Evolutionary conservation across 2,888 invertebrate genomes (phyloP).

Genomic region (Cheilosia pagana): DNA sequence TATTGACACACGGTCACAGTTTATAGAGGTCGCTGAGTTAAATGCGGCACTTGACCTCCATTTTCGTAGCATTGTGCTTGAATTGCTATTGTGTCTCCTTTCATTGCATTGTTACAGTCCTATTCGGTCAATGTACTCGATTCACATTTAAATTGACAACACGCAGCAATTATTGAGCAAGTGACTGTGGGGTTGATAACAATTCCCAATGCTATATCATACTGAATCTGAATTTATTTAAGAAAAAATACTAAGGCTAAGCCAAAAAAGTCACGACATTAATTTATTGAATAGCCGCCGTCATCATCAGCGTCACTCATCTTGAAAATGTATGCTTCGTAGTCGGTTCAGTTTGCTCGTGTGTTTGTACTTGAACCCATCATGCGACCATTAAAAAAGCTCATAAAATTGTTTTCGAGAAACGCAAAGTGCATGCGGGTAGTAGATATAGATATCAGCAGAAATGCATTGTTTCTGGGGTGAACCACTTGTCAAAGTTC

Average conservation of each 20-base stretch:
- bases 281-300: slow-evolving; percentile 10
- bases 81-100: no score
- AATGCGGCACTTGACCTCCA: no score
- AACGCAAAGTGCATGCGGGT: slow-evolving; percentile 38
- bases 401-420: slow-evolving; percentile 60
- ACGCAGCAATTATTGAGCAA: slow-evolving; percentile 14
- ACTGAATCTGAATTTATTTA: slow-evolving; percentile 18
- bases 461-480: slow-evolving; percentile 1
- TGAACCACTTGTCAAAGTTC: slow-evolving; percentile 70
- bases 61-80: no score
- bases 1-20: no score
- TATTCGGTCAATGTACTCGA: slow-evolving; percentile 11
- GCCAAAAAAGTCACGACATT: slow-evolving; percentile 42
- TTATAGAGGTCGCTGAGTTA: no score
- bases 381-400: slow-evolving; percentile 52
- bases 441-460: not conserved
- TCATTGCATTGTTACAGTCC: not conserved
- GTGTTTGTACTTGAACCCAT: slow-evolving; percentile 56
- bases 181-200: slow-evolving; percentile 13
- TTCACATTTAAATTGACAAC: not conserved
- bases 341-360: slow-evolving; percentile 16
- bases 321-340: not conserved
- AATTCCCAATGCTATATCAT: not conserved
- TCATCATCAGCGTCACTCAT: slow-evolving; percentile 17
- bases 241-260: slow-evolving; percentile 13